Evolutionary conservation across 2,888 invertebrate genomes (phyloP), one percentile per base, ranked within the genome.

Genomic region (Phyto melanocephala): DNA sequence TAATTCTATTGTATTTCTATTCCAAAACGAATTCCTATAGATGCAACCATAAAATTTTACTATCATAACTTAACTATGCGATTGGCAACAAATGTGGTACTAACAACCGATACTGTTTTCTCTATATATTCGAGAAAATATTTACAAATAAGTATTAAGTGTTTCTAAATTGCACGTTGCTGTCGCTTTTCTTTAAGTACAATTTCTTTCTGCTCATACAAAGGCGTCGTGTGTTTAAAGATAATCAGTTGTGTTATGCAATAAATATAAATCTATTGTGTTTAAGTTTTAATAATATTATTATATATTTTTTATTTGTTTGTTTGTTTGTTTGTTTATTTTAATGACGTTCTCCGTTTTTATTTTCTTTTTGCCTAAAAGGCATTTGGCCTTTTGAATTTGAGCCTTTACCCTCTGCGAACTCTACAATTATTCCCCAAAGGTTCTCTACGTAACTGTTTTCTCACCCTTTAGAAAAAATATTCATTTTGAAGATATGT

Each of bases 351-450:
- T 54, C 80, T 65, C 7, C 37, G 28, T 47, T 47, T 56, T 28
- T 42, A 40, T 13, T 47, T 15, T 54, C 15, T 17, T 37, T 37
- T 28, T 52, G 11, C 37, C 15, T 52, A 35, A 28, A 52, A 50
- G 40, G 10, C 35, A 70, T 80, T 80, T 75, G 56, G 40, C 63
- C 33, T 56, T 68, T 56, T n/a, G 10, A 60, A 67, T 52, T 74
- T 62, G 52, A 80, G 63, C 56, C 54, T 75, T 80, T 75, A 63
- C 50, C 68, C 68, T 56, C 15, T 15, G 35, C 17, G 33, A 63
- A 28, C 45, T 75, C 17, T 24, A 47, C 24, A 17, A 37, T 28
- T 3, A 28, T 24, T 17, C 13, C 17, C 20, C n/a, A n/a, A 15
- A 15, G 63, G 33, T 4, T 35, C 22, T 42, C 33, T 65, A 28